These are phyloP conservation scores for Gopherus evgoodei DNA, from an alignment of 2,113 vertebrate genomes.

Conservation along the genomic window DNA sequence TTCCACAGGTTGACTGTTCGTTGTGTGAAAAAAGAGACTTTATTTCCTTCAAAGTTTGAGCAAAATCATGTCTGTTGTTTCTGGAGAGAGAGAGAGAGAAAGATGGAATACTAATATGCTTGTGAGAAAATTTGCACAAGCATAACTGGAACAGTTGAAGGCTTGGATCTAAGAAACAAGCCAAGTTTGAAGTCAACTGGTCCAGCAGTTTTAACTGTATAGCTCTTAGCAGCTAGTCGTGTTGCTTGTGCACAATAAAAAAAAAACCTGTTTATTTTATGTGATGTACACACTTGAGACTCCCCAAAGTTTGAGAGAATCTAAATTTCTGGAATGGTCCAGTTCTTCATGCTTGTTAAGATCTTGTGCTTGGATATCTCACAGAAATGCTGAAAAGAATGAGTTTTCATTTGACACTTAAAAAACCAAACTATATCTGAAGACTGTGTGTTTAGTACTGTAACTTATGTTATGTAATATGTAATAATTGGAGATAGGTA, in stretches of 20 bases:
- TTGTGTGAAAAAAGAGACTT: neutral
- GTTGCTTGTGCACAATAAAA: neutral
- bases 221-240: neutral
- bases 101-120: neutral
- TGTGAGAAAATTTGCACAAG: neutral
- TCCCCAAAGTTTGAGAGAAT: neutral
- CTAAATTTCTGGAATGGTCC: neutral
- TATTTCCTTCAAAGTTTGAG: neutral
- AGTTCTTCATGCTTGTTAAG: neutral
- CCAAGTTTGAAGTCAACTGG: neutral
- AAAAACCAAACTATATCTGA: neutral
- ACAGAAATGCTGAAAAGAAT: neutral
- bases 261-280: neutral
- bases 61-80: accelerated
- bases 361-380: neutral
- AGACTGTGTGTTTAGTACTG: neutral
- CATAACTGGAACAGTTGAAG: neutral
- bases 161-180: neutral
- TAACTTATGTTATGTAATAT: neutral
- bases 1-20: too few species aligned
- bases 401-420: neutral
- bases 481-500: too few species aligned
- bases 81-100: neutral
- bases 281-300: neutral
- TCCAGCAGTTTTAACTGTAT: neutral